Base-by-base conservation (phyloP, 2,888 invertebrate genomes). In the Leptura quadrifasciata region DNA sequence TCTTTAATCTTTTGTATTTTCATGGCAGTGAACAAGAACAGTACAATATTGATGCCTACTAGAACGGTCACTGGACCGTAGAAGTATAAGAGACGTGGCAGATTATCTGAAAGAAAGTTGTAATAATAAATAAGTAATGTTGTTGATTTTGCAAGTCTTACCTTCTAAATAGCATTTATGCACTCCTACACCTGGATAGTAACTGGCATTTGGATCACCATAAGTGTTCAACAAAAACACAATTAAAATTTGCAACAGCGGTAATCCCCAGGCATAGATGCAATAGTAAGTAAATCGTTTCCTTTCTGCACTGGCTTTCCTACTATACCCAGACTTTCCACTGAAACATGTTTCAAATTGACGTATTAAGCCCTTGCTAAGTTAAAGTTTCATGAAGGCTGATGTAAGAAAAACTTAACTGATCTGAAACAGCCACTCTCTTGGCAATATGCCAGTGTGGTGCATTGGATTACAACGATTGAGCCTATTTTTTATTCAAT, bases 101-200 rank as follows among this genome's bases (percentile, higher is more conserved):
- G 20, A 20, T 21, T 18, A 39, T 63, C 63, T 63, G 20, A 39
- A 63, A 63, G 15, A 31, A 61, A 17, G 9, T 31, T 4, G 18
- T 8, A 58, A 15, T 12, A n/a, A n/a, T 27, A 60, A 15, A 21
- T 3, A 1, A 3, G 1, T 21, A 8, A 20, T 39, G 4, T 1
- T 17, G 17, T 9, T 27, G 12, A 9, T 52, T 63, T 27, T 18
- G 21, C n/a, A n/a, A n/a, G 31, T 57, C 63, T 18, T 21, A 63
- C 63, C 63, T 20, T 17, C 63, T 20, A 63, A 47, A 20, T 18
- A 63, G 21, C 63, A 63, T 63, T 47, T 63, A 39, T 5, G 18
- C n/a, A 18, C n/a, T 39, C 63, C 63, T 20, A 63, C 39, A 10
- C 63, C 63, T 20, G 63, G 63, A 39, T 63, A 63, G 10, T 63